Conservation (phyloP, 2,113 vertebrate species). For the Cyanoliseus patagonus region DNA sequence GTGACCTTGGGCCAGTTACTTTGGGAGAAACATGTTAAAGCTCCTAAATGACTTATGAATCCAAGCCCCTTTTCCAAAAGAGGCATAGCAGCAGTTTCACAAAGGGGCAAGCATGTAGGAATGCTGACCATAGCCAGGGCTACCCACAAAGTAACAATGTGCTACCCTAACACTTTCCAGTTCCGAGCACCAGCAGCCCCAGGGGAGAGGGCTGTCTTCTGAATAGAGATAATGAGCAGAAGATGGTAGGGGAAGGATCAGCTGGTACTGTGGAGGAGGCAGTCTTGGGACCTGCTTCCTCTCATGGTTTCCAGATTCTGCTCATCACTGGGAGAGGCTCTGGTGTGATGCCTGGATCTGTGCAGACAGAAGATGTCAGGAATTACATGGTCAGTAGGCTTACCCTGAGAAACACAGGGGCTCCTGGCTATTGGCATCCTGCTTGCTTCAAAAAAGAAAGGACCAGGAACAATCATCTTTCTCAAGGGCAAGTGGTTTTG, state of each 20-base stretch:
- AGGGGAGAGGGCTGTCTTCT: neutral
- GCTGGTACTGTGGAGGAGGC: neutral
- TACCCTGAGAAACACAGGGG: neutral
- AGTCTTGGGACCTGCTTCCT: neutral
- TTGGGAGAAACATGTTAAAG: conserved; percentile 30
- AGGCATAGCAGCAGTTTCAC: neutral
- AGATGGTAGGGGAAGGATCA: neutral
- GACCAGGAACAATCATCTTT: neutral
- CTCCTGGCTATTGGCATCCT: neutral
- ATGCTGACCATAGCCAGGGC: neutral
- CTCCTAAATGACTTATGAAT: conserved; percentile 15
- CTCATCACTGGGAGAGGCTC: neutral
- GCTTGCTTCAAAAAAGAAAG: neutral
- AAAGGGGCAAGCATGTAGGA: neutral
- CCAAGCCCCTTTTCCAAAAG: neutral
- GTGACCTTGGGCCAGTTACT: conserved; percentile 28
- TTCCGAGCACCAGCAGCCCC: neutral
- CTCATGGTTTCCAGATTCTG: neutral
- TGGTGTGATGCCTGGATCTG: neutral
- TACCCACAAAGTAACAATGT: neutral
- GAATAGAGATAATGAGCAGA: neutral
- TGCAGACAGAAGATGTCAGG: neutral
- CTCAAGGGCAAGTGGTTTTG: neutral
- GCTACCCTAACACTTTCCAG: neutral
- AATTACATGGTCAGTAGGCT: neutral